Evolutionary conservation across 2,888 invertebrate genomes (phyloP).

Genomic region (Alviniconcha strummeri): DNA sequence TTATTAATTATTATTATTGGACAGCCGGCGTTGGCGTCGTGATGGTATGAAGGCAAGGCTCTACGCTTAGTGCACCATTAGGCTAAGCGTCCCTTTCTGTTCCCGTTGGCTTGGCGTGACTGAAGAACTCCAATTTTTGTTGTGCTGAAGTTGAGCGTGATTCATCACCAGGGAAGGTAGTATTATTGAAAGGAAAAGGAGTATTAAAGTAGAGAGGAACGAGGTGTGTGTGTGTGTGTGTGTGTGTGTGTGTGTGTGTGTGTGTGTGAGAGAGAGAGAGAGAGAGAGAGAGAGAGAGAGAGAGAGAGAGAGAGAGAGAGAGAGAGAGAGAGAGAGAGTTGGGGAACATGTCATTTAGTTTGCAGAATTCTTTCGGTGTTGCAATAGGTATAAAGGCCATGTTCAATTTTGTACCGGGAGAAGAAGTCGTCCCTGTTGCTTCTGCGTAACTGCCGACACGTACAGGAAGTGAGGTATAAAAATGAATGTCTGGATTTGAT

Average conservation of each 20-base stretch:
- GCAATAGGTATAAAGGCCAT: background rate
- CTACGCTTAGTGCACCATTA: background rate
- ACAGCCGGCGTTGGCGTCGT: background rate
- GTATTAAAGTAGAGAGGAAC: background rate
- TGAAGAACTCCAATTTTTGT: no score
- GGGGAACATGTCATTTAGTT: background rate
- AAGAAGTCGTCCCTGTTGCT: background rate
- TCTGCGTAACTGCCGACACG: background rate
- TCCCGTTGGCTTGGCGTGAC: no score
- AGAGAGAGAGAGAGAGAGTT: conserved; percentile 32
- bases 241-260: no score
- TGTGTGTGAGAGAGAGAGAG: background rate
- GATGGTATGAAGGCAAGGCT: background rate
- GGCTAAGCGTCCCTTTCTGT: no score
- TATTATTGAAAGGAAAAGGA: background rate
- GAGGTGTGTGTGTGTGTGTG: no score
- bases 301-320: conserved; percentile 26
- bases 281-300: background rate
- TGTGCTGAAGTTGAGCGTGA: no score
- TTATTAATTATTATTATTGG: background rate
- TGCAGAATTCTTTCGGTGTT: background rate
- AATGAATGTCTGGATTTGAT: no score
- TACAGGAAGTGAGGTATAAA: background rate
- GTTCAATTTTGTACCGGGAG: background rate
- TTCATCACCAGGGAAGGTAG: background rate